Evolutionary conservation across 1,140 invertebrate species (phyloP).

Genomic region (Ptiloglossa arizonensis): DNA sequence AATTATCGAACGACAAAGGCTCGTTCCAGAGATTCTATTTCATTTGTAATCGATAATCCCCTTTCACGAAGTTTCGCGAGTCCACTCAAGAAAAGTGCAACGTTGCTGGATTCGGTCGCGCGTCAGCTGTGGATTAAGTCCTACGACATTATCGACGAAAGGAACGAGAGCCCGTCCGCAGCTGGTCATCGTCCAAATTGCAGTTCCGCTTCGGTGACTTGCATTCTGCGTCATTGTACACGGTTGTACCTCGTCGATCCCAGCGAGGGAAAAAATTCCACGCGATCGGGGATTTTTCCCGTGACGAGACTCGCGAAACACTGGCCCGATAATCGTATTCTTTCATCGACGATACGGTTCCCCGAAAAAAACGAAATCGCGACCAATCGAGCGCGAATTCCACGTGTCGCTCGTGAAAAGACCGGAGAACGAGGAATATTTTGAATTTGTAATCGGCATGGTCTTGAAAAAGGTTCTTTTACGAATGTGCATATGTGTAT

Average conservation of each 20-base stretch:
- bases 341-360: background rate
- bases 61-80: background rate
- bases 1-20: slow-evolving; percentile 27
- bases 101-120: slow-evolving; percentile 8
- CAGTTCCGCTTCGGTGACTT: background rate
- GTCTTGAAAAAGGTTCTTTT: too few relatives aligned
- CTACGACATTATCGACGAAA: slow-evolving; percentile 2
- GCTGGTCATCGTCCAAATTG: background rate
- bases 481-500: too few relatives aligned
- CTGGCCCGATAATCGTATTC: background rate
- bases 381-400: background rate
- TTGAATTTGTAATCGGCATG: too few relatives aligned
- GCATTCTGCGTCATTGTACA: background rate
- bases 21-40: background rate
- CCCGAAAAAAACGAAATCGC: background rate
- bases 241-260: background rate
- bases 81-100: slow-evolving; percentile 10
- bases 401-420: background rate
- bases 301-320: background rate
- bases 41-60: slow-evolving; percentile 8
- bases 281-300: background rate
- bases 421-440: background rate
- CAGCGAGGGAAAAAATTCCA: background rate
- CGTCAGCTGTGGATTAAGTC: slow-evolving; percentile 17
- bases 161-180: background rate